Base-by-base conservation (phyloP, 2,888 invertebrate species). In the Andrena flavipes region DNA sequence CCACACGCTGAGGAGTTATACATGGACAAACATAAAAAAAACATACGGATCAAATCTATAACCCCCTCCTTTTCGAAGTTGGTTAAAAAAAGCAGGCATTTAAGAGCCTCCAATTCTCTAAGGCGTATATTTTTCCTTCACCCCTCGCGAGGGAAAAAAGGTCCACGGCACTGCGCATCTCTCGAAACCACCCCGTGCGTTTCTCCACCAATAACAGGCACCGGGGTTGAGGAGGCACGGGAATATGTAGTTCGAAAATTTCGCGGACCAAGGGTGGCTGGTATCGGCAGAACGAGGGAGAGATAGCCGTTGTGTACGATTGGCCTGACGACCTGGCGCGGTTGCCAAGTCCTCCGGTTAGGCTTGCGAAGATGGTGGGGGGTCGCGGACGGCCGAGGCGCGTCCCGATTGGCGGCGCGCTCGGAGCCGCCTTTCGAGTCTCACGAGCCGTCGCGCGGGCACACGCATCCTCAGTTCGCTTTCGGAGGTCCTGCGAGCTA, bases 401-500 rank as follows among this genome's bases (percentile, higher is more conserved):
- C 6, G 5, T 4, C n/a, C 7, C 8, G 72, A 90, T 90, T 90
- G 90, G 91, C 54, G 69, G 84, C 67, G 8, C 64, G 35, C 16
- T 33, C 82, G 88, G 78, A 70, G 75, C 87, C 80, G 85, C 84
- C 87, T 87, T 87, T 84, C 89, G 80, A 80, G 87, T 80, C 76
- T 62, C 80, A 69, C 72, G 74, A 8, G 59, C n/a, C 65, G 76
- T 65, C 84, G 70, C 63, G 78, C 68, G 79, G 74, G 60, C 65
- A 74, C 68, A 72, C 68, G 68, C 75, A 86, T 84, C 87, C 82
- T 90, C 89, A 92, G 92, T 92, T 87, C 89, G 91, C 89, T 90
- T 90, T 91, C 91, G 92, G 92, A 90, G 90, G 90, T 87, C 88
- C 87, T 88, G 88, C 91, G 90, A 91, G 90, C 85, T 85, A 84